Percentiles rank a stretch among this genome's conserved stretches.
Conservation (phyloP, 1,140 invertebrate species). For the Trichonephila clavata region DNA sequence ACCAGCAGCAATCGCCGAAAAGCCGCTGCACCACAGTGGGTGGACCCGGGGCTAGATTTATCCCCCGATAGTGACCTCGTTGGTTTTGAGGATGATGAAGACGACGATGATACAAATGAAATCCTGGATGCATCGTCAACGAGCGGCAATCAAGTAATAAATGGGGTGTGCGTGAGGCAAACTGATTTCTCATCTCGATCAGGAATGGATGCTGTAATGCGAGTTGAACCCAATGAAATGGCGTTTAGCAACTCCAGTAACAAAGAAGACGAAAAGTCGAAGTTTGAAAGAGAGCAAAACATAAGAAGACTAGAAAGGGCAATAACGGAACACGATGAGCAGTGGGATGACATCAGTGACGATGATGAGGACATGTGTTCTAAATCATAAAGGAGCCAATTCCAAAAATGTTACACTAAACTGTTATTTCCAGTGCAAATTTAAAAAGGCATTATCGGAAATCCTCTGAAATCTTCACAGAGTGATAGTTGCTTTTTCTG, state of each 20-base stretch:
- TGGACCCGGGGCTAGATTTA: slow-evolving; percentile 95
- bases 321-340: slow-evolving; percentile 76
- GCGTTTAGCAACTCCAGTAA: slow-evolving; percentile 66
- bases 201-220: slow-evolving; percentile 76
- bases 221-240: slow-evolving; percentile 74
- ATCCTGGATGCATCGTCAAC: slow-evolving; percentile 82
- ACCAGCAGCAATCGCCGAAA: slow-evolving; percentile 86
- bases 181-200: slow-evolving; percentile 77
- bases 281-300: slow-evolving; percentile 71
- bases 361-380: slow-evolving; percentile 58
- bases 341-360: slow-evolving; percentile 77
- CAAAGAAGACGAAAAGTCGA: slow-evolving; percentile 67
- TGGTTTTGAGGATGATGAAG: slow-evolving; percentile 77
- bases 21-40: slow-evolving; percentile 97
- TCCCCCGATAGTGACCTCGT: slow-evolving; percentile 77
- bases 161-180: slow-evolving; percentile 94
- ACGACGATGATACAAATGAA: slow-evolving; percentile 82
- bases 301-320: slow-evolving; percentile 78
- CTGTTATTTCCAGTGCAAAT: neutral
- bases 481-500: neutral
- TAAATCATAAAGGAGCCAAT: neutral
- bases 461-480: neutral
- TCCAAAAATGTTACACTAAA: neutral
- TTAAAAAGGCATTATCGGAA: neutral
- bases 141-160: slow-evolving; percentile 85